Evolutionary conservation across 2,113 vertebrate genomes (phyloP).

Genomic region (Trematocara nigrifrons): DNA sequence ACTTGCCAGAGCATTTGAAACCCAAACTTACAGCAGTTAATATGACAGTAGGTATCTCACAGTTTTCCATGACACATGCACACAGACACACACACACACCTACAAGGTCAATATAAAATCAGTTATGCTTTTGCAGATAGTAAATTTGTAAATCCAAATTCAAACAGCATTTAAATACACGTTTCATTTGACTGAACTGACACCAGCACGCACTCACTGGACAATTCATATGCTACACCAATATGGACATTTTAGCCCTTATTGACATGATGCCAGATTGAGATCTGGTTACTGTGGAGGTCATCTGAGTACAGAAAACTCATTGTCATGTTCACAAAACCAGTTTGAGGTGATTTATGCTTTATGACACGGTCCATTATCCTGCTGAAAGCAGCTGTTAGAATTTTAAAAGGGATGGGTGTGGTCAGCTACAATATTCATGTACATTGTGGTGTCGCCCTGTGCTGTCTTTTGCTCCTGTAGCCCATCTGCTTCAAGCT

Average conservation of each 20-base stretch:
- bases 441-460: background rate
- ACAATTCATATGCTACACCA: background rate
- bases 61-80: background rate
- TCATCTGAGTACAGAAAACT: background rate
- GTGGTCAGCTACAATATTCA: background rate
- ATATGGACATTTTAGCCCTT: background rate
- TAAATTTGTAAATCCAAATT: background rate
- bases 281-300: background rate
- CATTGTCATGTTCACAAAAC: background rate
- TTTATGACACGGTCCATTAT: background rate
- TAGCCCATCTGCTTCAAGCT: background rate
- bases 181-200: background rate
- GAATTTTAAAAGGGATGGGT: background rate
- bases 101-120: background rate
- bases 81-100: background rate
- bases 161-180: background rate
- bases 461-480: background rate
- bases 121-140: background rate
- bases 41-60: background rate
- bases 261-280: background rate
- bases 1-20: background rate
- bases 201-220: background rate
- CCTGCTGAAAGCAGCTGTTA: background rate
- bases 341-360: background rate
- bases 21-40: background rate